Evolutionary conservation across 2,113 vertebrate genomes (phyloP).

Genomic region (Rhinoderma darwinii): DNA sequence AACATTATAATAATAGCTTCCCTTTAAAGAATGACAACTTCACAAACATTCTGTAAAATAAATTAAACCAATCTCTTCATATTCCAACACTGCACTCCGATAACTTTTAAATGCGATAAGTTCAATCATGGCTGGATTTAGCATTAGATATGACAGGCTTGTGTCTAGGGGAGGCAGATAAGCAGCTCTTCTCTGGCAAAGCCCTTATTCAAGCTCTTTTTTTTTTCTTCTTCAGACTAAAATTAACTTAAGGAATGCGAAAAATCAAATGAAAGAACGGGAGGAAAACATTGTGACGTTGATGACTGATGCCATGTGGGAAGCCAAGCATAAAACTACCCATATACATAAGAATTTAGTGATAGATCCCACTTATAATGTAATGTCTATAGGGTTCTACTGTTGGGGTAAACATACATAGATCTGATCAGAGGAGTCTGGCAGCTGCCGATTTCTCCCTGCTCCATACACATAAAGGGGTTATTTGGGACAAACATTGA

Average conservation of each 20-base stretch:
- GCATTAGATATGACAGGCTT: conserved; percentile 25
- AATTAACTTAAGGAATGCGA: conserved; percentile 13
- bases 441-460: too few relatives aligned
- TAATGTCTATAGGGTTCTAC: neutral
- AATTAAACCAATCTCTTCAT: conserved; percentile 16
- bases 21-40: neutral
- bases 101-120: conserved; percentile 20
- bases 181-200: conserved; percentile 17
- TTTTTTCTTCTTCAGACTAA: neutral
- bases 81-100: neutral
- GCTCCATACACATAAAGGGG: too few relatives aligned
- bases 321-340: neutral
- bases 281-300: neutral
- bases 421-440: too few relatives aligned
- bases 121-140: conserved; percentile 27
- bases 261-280: neutral
- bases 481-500: too few relatives aligned
- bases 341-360: neutral
- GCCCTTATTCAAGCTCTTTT: conserved; percentile 1
- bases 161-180: conserved; percentile 30
- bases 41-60: conserved; percentile 1
- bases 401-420: too few relatives aligned
- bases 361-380: neutral
- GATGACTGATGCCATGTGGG: neutral
- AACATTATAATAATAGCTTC: neutral